Evolutionary conservation across 2,888 invertebrate genomes (phyloP), one percentile per base, ranked within the genome.

Genomic region (Xestia c-nigrum): DNA sequence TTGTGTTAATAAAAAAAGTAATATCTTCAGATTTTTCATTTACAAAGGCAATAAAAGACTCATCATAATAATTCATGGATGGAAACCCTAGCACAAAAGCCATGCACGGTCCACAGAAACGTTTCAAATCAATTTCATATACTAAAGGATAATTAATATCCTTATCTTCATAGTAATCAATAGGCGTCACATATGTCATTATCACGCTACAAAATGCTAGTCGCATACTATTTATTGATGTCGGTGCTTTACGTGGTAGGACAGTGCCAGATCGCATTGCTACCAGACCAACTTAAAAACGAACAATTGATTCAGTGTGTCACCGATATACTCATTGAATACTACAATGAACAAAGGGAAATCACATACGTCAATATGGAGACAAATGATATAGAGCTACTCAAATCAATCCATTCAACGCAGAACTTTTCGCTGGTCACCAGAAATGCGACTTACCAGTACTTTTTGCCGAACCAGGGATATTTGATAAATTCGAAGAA

Each of bases 401-500:
- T 87, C 4, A 76, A 78, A 81, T 57, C 31, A 12, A 80, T 87
- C 1, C 66, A 87, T 68, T 65, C 52, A 19, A 70, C 38, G 14
- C 40, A 40, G 6, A 47, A 67, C 12, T 78, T 78, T 43, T 71
- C 85, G 3, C 10, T 87, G 6, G 59, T 83, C 70, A 43, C 67
- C 2, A 74, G 78, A 66, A 46, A 72, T 24, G 12, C 64, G 2
- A 71, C 47, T 6, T 21, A 76, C 16, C 77, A 83, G 46, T 74
- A 72, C 10, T 59, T 75, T 3, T 24, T 81, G 10, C 61, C 71
- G 24, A 87, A 90, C 57, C 67, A 79, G 31, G 89, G 86, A 12
- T 93, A 94, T 74, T 31, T 94, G 43, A 91, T 78, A 1, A 72
- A 81, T 10, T 88, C 89, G 0, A 80, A 67, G 0, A 87, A 88